phyloP scores from a whole-genome alignment of 2,113 vertebrate species.

The Guaruba guarouba region DNA sequence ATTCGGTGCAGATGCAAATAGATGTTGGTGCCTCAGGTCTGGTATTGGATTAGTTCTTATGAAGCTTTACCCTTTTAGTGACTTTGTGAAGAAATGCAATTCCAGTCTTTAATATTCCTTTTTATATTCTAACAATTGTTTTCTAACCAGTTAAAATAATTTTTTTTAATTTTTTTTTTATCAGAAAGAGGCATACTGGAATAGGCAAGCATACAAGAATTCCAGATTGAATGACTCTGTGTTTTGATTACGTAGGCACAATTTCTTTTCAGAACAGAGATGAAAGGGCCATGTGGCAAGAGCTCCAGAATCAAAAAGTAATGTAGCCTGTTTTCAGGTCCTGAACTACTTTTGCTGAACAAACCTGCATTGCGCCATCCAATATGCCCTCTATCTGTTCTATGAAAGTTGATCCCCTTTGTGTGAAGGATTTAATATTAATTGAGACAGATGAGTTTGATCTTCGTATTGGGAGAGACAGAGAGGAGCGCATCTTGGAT shows the following conservation, averaged over 20 bases:
- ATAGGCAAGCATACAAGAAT: not conserved
- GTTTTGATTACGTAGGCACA: not conserved
- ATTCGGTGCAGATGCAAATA: not conserved
- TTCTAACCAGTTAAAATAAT: not conserved
- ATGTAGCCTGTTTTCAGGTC: slow-evolving; percentile 29
- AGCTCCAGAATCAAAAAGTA: not conserved
- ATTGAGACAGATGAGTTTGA: slow-evolving; percentile 28
- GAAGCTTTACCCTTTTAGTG: not conserved
- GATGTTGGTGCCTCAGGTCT: not conserved
- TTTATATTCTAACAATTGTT: not conserved
- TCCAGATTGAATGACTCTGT: not conserved
- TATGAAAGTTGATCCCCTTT: slow-evolving; percentile 52
- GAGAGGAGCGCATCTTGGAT: fast-evolving
- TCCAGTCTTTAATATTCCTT: not conserved
- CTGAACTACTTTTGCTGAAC: slow-evolving; percentile 54
- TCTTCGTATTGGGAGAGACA: not conserved
- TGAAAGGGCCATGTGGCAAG: not conserved
- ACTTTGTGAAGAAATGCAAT: not conserved
- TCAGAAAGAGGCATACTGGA: not conserved
- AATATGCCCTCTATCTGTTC: slow-evolving; percentile 58
- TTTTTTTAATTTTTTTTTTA: not conserved
- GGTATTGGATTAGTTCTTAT: not conserved
- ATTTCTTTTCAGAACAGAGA: not conserved
- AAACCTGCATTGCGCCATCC: slow-evolving; percentile 51
- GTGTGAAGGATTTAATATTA: slow-evolving; percentile 61